Evolutionary conservation across 2,113 vertebrate genomes (phyloP).

Genomic region (Oncorhynchus nerka): DNA sequence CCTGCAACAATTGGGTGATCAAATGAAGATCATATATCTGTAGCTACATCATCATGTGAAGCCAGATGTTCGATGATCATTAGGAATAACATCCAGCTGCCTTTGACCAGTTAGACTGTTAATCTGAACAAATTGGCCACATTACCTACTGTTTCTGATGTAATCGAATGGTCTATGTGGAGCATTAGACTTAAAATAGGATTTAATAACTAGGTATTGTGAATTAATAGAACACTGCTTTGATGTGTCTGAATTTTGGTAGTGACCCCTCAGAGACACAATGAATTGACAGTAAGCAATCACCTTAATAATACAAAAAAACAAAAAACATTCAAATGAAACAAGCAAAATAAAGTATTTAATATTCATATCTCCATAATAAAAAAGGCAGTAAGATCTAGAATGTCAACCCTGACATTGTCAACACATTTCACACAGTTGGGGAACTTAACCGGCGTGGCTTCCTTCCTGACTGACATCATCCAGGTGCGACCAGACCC

Average conservation of each 20-base stretch:
- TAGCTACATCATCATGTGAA: slow-evolving; percentile 16
- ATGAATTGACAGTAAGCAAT: too few relatives aligned
- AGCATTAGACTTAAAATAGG: slow-evolving; percentile 3
- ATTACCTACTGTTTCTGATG: slow-evolving; percentile 18
- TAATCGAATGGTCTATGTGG: slow-evolving; percentile 9
- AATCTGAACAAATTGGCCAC: slow-evolving; percentile 22
- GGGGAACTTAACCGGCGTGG: background rate
- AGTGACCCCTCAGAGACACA: background rate
- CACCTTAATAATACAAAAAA: too few relatives aligned
- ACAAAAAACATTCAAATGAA: too few relatives aligned
- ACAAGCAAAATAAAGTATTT: background rate
- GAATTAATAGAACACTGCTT: background rate
- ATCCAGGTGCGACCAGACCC: background rate
- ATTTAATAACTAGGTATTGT: background rate
- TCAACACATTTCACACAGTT: background rate
- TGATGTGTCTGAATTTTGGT: background rate
- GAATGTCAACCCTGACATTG: background rate
- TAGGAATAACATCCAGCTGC: slow-evolving; percentile 26
- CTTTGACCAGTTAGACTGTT: slow-evolving; percentile 14
- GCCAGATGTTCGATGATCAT: slow-evolving; percentile 47
- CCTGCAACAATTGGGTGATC: too few relatives aligned
- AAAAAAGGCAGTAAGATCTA: background rate
- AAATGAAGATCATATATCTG: too few relatives aligned
- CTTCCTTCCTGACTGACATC: background rate
- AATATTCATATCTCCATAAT: background rate